phyloP scores from a whole-genome alignment of 2,888 invertebrate genomes.

The Eupeodes luniger region DNA sequence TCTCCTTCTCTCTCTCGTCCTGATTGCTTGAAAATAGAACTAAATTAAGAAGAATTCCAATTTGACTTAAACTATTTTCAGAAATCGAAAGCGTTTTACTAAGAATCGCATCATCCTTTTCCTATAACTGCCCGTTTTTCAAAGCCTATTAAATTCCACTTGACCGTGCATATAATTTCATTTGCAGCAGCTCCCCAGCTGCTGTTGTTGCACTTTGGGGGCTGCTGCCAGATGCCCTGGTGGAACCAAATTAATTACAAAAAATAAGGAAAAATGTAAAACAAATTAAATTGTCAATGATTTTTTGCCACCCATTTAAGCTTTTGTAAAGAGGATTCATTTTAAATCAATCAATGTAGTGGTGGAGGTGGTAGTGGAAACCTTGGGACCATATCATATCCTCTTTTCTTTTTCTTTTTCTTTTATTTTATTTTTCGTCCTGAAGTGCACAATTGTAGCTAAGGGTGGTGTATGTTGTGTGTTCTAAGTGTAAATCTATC shows the following conservation, averaged over 20 bases:
- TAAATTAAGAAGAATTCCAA: not conserved
- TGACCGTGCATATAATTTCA: conserved; percentile 42
- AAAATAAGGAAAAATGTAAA: conserved; percentile 36
- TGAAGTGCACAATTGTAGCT: conserved; percentile 55
- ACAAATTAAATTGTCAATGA: conserved; percentile 37
- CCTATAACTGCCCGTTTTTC: conserved; percentile 7
- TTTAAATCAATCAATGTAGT: conserved; percentile 62
- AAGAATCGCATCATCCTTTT: conserved; percentile 23
- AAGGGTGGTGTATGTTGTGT: conserved; percentile 20
- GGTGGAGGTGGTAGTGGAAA: conserved; percentile 1
- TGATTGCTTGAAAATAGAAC: not conserved
- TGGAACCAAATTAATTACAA: conserved; percentile 52
- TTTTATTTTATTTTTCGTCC: conserved; percentile 6
- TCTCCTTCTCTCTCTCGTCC: not conserved
- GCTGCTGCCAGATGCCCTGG: conserved; percentile 4
- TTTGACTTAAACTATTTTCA: not conserved
- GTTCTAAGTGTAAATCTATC: conserved; percentile 37
- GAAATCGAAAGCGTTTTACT: conserved; percentile 20
- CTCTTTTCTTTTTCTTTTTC: not conserved
- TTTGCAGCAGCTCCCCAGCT: conserved; percentile 14
- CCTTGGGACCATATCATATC: conserved; percentile 32
- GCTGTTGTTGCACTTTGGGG: not conserved
- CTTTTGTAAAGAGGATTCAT: conserved; percentile 45
- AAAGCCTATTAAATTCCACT: conserved; percentile 46
- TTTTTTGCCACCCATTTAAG: conserved; percentile 27